phyloP scores from a whole-genome alignment of 2,113 vertebrate species.

The Tretioscincus oriximinensis region DNA sequence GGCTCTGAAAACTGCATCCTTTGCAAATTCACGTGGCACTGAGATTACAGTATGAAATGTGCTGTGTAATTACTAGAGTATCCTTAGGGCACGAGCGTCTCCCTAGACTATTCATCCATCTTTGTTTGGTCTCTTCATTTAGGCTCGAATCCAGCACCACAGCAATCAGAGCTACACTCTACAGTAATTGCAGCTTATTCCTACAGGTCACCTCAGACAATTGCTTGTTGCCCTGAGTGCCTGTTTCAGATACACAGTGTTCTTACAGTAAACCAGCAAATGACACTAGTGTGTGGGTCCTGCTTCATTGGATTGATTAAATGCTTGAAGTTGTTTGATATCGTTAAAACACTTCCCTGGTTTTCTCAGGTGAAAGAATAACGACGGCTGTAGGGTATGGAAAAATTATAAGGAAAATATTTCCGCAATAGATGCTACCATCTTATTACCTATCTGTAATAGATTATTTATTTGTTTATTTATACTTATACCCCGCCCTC shows the following conservation, averaged over 20 bases:
- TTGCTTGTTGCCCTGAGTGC: not conserved
- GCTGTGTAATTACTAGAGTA: not conserved
- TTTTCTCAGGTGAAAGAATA: constrained; percentile 22
- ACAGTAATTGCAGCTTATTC: constrained; percentile 12
- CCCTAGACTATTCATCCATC: not conserved
- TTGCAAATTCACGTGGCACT: not conserved
- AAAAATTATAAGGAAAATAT: not conserved
- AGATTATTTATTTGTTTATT: not conserved
- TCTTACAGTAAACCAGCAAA: constrained; percentile 21
- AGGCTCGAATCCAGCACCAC: not conserved
- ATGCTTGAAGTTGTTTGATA: constrained; percentile 16
- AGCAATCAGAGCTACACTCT: not conserved
- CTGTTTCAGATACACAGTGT: not conserved
- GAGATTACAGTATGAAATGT: not conserved
- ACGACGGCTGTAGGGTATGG: constrained; percentile 8
- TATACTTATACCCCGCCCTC: too few species aligned
- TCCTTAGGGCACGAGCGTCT: not conserved
- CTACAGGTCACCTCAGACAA: not conserved
- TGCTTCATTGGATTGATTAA: constrained; percentile 32
- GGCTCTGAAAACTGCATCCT: not conserved
- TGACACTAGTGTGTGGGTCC: constrained; percentile 13
- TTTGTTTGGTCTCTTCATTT: constrained; percentile 12
- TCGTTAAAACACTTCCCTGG: constrained; percentile 28
- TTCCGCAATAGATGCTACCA: constrained; percentile 13
- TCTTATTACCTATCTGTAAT: not conserved